Conservation (phyloP, 2,113 vertebrate species). For the Egretta garzetta region DNA sequence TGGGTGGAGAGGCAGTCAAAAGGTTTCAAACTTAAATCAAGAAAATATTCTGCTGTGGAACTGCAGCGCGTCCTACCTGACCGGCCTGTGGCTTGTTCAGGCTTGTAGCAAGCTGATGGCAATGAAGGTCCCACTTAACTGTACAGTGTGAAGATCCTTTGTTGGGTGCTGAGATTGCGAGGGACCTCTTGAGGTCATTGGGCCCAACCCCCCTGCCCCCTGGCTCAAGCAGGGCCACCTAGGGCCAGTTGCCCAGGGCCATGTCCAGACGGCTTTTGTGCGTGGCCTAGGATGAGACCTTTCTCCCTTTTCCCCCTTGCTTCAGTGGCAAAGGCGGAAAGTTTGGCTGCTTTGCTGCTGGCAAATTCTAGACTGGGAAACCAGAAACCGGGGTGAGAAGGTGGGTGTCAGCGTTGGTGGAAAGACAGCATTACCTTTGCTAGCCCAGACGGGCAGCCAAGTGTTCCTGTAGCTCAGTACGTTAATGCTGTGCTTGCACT, state of each 20-base stretch:
- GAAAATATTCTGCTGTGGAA: not conserved
- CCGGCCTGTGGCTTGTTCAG: not conserved
- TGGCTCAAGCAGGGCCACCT: not conserved
- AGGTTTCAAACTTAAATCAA: not conserved
- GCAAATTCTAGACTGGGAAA: not conserved
- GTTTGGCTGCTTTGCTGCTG: not conserved
- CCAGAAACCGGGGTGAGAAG: not conserved
- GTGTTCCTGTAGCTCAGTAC: not conserved
- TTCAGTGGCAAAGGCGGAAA: not conserved
- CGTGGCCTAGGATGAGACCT: not conserved
- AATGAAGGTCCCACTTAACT: not conserved
- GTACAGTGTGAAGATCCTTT: not conserved
- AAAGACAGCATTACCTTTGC: not conserved
- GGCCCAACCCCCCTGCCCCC: not conserved
- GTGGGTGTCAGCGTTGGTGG: not conserved
- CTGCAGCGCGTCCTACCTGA: not conserved
- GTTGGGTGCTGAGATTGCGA: not conserved
- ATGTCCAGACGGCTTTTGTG: fast-evolving
- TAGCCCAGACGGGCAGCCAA: not conserved
- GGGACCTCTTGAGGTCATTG: not conserved
- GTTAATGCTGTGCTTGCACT: not conserved
- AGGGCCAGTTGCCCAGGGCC: not conserved
- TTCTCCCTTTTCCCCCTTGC: not conserved
- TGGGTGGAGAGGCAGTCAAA: not conserved
- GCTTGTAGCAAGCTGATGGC: not conserved